Conservation (phyloP, 2,888 invertebrate genomes). For the Pyrocoelia pectoralis region DNA sequence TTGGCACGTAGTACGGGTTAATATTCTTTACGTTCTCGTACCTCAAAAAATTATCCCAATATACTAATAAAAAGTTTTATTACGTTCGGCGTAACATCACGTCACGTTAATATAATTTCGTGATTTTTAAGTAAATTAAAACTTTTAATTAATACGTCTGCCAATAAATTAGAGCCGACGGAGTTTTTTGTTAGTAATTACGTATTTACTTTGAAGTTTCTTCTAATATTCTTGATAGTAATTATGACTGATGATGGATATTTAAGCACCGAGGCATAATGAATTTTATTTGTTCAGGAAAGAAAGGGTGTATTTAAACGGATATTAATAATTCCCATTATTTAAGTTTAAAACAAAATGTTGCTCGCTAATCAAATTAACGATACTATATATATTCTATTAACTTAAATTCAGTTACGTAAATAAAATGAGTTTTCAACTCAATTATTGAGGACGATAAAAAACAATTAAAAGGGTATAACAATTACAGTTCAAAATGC, state of each 20-base stretch:
- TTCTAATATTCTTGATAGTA: neutral
- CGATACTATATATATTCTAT: neutral
- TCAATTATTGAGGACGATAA: neutral
- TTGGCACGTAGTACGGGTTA: no score
- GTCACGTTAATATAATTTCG: no score
- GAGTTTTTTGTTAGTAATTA: neutral
- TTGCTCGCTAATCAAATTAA: neutral
- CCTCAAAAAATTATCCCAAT: no score
- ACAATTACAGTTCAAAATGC: constrained; percentile 23
- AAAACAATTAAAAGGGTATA: constrained; percentile 7
- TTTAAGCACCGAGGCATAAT: neutral
- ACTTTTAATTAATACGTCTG: constrained; percentile 9
- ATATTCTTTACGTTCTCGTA: no score
- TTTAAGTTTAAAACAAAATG: constrained; percentile 1
- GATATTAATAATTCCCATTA: neutral
- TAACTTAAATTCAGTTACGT: constrained; percentile 1
- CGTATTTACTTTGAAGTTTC: neutral
- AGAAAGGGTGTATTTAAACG: neutral
- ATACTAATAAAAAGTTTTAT: no score
- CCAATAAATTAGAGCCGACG: neutral
- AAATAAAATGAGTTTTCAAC: constrained; percentile 1
- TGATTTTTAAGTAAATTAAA: constrained; percentile 1
- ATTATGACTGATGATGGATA: neutral
- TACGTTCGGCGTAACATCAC: no score
- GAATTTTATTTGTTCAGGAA: neutral